These are phyloP conservation scores for Hypomecis punctinalis DNA, from an alignment of 2,888 invertebrate genomes.

Conservation along the genomic window DNA sequence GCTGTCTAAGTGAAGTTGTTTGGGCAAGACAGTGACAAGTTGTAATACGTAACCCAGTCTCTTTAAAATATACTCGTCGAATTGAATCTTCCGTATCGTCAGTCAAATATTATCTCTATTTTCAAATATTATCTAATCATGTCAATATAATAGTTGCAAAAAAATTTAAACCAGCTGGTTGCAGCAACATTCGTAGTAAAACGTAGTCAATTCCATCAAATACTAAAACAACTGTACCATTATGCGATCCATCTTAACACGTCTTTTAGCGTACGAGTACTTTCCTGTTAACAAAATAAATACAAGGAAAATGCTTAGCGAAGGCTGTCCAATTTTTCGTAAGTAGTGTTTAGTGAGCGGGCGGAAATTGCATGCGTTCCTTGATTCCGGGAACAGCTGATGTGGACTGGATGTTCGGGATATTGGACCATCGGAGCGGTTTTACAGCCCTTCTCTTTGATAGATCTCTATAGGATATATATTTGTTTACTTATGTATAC, in stretches of 20 bases:
- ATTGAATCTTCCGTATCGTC: too few relatives aligned
- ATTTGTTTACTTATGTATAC: too few relatives aligned
- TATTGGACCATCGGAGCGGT: neutral
- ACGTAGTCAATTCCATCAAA: neutral
- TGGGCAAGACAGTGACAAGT: too few relatives aligned
- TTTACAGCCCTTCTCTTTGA: slow-evolving; percentile 5
- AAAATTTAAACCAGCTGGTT: too few relatives aligned
- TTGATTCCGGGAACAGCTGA: slow-evolving; percentile 23
- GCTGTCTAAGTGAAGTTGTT: too few relatives aligned
- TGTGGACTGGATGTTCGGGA: slow-evolving; percentile 8
- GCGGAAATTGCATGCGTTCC: slow-evolving; percentile 25
- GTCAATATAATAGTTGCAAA: too few relatives aligned
- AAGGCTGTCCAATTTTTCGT: slow-evolving; percentile 26
- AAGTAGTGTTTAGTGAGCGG: slow-evolving; percentile 23
- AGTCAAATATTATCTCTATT: too few relatives aligned
- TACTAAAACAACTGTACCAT: neutral
- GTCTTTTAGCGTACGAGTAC: neutral
- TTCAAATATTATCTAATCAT: too few relatives aligned
- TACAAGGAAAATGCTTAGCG: slow-evolving; percentile 20
- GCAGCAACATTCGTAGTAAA: too few relatives aligned
- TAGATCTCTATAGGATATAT: neutral
- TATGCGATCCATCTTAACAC: slow-evolving; percentile 6
- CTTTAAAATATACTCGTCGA: too few relatives aligned
- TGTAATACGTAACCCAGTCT: too few relatives aligned
- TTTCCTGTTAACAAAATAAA: slow-evolving; percentile 15